A percentile compares a stretch with the other conserved stretches of the same genome.
Conservation (phyloP, 1,140 invertebrate species). For the Hyposmocoma kahamanoa region DNA sequence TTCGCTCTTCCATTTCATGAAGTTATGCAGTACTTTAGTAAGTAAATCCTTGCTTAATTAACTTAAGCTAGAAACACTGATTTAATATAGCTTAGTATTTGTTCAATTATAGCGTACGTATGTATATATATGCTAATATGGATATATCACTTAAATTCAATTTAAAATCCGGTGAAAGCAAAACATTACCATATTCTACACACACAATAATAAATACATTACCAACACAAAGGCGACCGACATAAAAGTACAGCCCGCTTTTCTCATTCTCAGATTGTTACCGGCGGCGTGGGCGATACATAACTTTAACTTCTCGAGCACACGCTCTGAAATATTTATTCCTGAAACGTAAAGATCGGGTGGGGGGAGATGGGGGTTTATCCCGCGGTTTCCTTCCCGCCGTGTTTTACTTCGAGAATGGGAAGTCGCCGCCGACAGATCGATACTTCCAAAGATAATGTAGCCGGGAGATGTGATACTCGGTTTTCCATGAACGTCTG, state of each 20-base stretch:
- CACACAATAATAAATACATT: constrained; percentile 3
- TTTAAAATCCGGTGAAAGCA: no score
- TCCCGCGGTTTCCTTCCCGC: constrained; percentile 69
- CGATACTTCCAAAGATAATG: constrained; percentile 65
- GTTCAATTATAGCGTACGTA: no score
- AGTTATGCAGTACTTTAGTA: no score
- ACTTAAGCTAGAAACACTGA: no score
- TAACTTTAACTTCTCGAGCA: constrained; percentile 71
- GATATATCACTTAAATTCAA: no score
- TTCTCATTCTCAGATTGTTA: constrained; percentile 67
- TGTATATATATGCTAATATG: no score
- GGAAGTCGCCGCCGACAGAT: constrained; percentile 69
- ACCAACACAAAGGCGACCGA: constrained; percentile 30
- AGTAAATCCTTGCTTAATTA: no score
- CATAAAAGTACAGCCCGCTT: constrained; percentile 54
- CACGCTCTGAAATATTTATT: constrained; percentile 74
- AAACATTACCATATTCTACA: not conserved
- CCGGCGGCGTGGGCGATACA: constrained; percentile 60
- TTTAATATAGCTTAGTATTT: no score
- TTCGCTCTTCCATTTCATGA: no score
- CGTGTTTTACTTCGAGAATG: constrained; percentile 73
- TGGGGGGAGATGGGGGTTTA: constrained; percentile 47
- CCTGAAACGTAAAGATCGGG: constrained; percentile 72
- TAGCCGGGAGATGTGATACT: no score
- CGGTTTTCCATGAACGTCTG: no score